Evolutionary conservation across 2,113 vertebrate genomes (phyloP).

Genomic region (Eclectus roratus): DNA sequence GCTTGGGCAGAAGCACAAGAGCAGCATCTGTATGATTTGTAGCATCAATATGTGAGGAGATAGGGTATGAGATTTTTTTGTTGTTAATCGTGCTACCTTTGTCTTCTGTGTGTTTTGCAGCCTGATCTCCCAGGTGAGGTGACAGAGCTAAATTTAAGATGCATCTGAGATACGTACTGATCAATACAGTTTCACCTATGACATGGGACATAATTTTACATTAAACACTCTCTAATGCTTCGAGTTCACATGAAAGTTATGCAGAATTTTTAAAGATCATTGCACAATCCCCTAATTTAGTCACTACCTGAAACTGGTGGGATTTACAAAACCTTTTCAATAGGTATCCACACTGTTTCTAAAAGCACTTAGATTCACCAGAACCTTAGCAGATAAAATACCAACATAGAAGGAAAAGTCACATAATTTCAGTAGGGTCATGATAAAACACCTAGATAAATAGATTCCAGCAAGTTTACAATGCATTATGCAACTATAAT

Average conservation of each 20-base stretch:
- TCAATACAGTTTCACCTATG: neutral
- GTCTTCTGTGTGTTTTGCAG: neutral
- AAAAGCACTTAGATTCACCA: neutral
- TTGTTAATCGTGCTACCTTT: neutral
- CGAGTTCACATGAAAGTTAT: neutral
- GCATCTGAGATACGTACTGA: neutral
- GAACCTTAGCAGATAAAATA: neutral
- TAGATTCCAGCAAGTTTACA: neutral
- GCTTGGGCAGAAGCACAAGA: neutral
- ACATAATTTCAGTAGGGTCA: neutral
- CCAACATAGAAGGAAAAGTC: neutral
- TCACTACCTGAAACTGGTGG: no score
- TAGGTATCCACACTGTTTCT: fast-evolving
- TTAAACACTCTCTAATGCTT: neutral
- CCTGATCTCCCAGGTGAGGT: neutral
- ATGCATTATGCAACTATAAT: neutral
- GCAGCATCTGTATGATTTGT: neutral
- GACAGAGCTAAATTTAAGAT: neutral
- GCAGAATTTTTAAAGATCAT: neutral
- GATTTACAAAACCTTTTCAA: neutral
- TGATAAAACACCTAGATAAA: neutral
- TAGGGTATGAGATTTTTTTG: neutral
- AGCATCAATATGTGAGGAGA: neutral
- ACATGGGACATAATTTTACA: neutral
- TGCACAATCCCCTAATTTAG: neutral